Evolutionary conservation across 2,888 invertebrate genomes (phyloP).

Genomic region (Hydriomena furcata): DNA sequence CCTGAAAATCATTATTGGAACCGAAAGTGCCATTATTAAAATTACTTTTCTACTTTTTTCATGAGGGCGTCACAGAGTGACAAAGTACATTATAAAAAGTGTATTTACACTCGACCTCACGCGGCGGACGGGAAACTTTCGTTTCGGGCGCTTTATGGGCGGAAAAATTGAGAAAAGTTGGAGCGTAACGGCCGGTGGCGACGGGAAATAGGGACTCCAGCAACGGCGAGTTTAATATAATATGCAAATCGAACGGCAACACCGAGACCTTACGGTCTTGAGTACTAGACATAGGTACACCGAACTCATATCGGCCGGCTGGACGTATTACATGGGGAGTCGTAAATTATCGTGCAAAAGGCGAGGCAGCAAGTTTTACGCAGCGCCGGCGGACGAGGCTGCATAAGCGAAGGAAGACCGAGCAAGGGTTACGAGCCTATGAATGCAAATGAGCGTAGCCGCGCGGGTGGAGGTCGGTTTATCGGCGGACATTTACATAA

Average conservation of each 20-base stretch:
- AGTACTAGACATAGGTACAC: conserved; percentile 61
- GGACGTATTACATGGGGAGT: conserved; percentile 78
- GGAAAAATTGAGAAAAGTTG: conserved; percentile 83
- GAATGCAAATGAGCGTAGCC: conserved; percentile 80
- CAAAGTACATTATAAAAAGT: conserved; percentile 81
- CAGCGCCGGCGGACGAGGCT: conserved; percentile 55
- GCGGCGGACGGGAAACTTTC: conserved; percentile 77
- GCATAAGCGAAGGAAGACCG: conserved; percentile 66
- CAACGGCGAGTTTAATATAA: conserved; percentile 79
- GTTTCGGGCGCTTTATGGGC: conserved; percentile 79
- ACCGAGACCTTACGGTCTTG: conserved; percentile 70
- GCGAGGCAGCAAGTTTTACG: conserved; percentile 75
- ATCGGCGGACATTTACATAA: conserved; percentile 79
- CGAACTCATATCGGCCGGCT: conserved; percentile 72
- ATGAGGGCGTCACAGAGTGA: conserved; percentile 66
- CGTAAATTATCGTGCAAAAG: conserved; percentile 80
- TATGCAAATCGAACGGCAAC: conserved; percentile 80
- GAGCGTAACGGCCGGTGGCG: conserved; percentile 80
- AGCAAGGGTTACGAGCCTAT: conserved; percentile 82
- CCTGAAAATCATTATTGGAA: conserved; percentile 25
- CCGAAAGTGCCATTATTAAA: conserved; percentile 61
- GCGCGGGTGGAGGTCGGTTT: conserved; percentile 71
- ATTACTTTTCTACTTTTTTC: conserved; percentile 62
- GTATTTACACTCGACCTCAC: conserved; percentile 81
- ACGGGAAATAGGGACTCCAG: conserved; percentile 63